These are phyloP conservation scores for Zophobas atratus DNA, from an alignment of 1,140 invertebrate genomes.

Conservation along the genomic window DNA sequence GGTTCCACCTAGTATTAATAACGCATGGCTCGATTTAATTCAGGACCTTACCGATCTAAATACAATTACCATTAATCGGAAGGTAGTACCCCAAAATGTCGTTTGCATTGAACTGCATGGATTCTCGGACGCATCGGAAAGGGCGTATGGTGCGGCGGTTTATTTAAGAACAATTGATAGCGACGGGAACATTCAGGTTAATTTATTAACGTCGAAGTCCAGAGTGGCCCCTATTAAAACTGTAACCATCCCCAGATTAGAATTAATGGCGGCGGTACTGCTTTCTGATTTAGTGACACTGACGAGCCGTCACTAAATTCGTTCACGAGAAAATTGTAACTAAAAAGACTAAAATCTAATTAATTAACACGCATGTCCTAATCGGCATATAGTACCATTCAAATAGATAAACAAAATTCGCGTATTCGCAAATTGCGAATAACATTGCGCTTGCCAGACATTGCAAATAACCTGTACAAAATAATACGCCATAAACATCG, in stretches of 20 bases:
- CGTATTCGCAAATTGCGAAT: too few relatives aligned
- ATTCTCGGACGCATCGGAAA: conserved; percentile 62
- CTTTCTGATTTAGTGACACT: conserved; percentile 50
- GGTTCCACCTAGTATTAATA: conserved; percentile 34
- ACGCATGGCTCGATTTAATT: not conserved
- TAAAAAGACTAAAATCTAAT: too few relatives aligned
- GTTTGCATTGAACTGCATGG: conserved; percentile 54
- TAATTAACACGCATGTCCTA: too few relatives aligned
- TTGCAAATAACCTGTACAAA: too few relatives aligned
- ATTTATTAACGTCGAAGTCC: conserved; percentile 52
- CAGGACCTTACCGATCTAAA: conserved; percentile 15
- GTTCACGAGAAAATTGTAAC: too few relatives aligned
- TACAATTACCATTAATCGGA: conserved; percentile 52
- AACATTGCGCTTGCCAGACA: too few relatives aligned
- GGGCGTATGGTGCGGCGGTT: conserved; percentile 59
- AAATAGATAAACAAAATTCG: too few relatives aligned
- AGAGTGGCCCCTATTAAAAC: conserved; percentile 53
- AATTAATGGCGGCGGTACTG: conserved; percentile 55
- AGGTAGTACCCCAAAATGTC: conserved; percentile 13
- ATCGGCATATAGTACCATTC: too few relatives aligned
- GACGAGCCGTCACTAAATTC: too few relatives aligned
- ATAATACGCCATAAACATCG: too few relatives aligned
- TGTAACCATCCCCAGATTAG: conserved; percentile 49
- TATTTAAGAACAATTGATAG: conserved; percentile 53
- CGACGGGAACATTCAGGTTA: conserved; percentile 47